Base-by-base conservation (phyloP, 2,888 invertebrate species). In the Lapara coniferarum region DNA sequence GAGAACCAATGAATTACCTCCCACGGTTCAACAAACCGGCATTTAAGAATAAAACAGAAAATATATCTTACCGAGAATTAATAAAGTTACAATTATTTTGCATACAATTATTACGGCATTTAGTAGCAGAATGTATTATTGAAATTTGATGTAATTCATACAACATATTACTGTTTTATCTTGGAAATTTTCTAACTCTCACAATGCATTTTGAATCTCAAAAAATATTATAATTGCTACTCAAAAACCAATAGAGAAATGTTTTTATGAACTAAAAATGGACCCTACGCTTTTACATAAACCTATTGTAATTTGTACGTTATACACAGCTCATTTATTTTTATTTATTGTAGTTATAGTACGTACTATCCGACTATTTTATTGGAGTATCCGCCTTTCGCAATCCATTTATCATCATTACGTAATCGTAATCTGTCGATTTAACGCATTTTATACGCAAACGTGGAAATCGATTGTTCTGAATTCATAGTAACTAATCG, bases 331-430 rank as follows among this genome's bases (percentile, higher is more conserved):
- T 63, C 46, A 49, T 63, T 19, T 63, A 19, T 63, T 63, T 49
- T 63, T 63, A 63, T 63, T 63, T 63, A 63, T 63, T 63, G 16
- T 49, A 63, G 63, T 49, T 16, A 63, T 63, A 63, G 49, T 63
- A 13, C 63, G 49, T 49, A 63, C 13, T 14, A 63, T 63, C 49
- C 46, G 63, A 16, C 19, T 19, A 63, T 63, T 63, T 63, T 63
- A 49, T 63, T 49, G 57, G 25, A 46, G 12, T 37, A 16, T 19
- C 19, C 63, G 49, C 13, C 63, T 13, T 46, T 49, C 13, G 10
- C 12, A 10, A 10, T 55, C 16, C 10, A 16, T 55, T 10, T 10
- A n/a, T n/a, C n/a, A n/a, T n/a, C n/a, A n/a, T n/a, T n/a, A 55
- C 2, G n/a, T 68, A 52, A 63, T 59, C 49, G n/a, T 46, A 51